phyloP scores from a whole-genome alignment of 2,888 invertebrate species.

The Troides aeacus region DNA sequence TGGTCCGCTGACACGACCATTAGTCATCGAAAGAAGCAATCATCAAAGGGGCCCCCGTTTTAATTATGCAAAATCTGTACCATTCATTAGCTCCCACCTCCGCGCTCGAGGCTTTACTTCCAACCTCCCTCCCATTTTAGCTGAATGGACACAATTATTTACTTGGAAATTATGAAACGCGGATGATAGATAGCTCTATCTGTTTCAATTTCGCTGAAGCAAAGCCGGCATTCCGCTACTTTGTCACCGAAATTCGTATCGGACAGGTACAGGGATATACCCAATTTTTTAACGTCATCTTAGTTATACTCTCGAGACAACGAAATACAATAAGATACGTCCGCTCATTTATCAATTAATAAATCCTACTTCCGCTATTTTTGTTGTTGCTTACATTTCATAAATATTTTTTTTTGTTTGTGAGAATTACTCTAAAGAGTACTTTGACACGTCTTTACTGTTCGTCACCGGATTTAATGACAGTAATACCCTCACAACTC shows the following conservation, averaged over 20 bases:
- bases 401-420: too few species aligned
- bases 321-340: conserved; percentile 11
- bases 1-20: conserved; percentile 49
- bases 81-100: conserved; percentile 54
- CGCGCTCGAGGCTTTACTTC: conserved; percentile 17
- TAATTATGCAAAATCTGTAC: conserved; percentile 75
- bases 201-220: conserved; percentile 54
- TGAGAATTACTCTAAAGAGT: too few species aligned
- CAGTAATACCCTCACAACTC: too few species aligned
- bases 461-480: too few species aligned
- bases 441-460: too few species aligned
- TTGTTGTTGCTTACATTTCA: background rate
- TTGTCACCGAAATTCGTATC: conserved; percentile 41
- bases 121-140: conserved; percentile 42
- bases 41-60: conserved; percentile 67
- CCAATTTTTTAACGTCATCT: conserved; percentile 34
- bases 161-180: conserved; percentile 65
- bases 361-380: background rate
- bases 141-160: conserved; percentile 64
- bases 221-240: conserved; percentile 39
- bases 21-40: conserved; percentile 73
- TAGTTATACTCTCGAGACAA: conserved; percentile 29
- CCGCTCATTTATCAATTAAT: conserved; percentile 6
- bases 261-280: conserved; percentile 42
- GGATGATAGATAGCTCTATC: conserved; percentile 62